A percentile compares a stretch with the other conserved stretches of the same genome.
Conservation (phyloP, 2,113 vertebrate genomes). For the Ailuropoda melanoleuca region DNA sequence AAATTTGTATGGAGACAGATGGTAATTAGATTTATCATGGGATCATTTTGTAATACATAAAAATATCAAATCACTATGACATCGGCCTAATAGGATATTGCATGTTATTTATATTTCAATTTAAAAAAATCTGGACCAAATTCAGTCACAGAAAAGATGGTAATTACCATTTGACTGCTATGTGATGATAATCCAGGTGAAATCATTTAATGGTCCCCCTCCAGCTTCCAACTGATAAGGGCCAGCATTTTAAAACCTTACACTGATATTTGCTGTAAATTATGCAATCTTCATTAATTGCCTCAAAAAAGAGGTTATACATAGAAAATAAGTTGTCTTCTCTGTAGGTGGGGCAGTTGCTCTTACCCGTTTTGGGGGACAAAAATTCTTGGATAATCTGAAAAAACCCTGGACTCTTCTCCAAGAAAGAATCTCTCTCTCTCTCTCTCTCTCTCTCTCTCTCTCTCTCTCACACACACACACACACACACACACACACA, state of each 20-base stretch:
- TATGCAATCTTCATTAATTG: background rate
- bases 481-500: no score
- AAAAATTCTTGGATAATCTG: background rate
- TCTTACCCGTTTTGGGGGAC: background rate
- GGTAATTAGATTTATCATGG: background rate
- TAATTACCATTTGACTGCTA: background rate
- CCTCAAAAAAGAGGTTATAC: background rate
- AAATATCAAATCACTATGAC: background rate
- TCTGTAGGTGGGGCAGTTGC: no score
- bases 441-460: no score
- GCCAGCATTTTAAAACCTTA: background rate
- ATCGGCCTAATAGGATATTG: background rate
- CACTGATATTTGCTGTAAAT: background rate
- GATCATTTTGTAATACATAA: background rate
- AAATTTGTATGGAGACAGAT: background rate
- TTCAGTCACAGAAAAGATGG: background rate
- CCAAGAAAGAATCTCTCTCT: background rate
- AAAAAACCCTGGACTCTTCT: background rate
- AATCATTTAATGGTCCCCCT: background rate
- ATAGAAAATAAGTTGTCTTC: background rate
- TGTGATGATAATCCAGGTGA: background rate
- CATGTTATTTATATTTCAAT: background rate
- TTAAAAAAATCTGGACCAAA: background rate
- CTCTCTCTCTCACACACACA: no score
- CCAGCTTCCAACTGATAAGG: background rate